Conservation (phyloP, 2,797 vertebrate species). For the Picus viridis region DNA sequence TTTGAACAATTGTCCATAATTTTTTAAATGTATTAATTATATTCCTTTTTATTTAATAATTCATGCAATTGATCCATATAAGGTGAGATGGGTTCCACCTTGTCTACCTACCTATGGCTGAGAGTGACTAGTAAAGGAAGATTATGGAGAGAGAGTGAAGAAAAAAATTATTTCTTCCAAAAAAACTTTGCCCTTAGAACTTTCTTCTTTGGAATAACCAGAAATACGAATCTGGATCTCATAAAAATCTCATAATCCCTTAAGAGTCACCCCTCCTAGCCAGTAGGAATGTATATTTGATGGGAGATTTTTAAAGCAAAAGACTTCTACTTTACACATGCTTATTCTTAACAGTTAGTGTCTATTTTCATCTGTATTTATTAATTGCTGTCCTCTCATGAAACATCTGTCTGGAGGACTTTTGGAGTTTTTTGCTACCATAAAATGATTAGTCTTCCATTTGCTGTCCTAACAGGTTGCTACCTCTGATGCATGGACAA, state of each 20-base stretch:
- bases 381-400: not conserved
- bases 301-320: not conserved
- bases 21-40: not conserved
- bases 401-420: not conserved
- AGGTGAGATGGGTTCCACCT: rapidly evolving
- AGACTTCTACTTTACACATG: rapidly evolving
- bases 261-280: not conserved
- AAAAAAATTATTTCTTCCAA: not conserved
- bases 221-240: not conserved
- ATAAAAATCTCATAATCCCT: not conserved
- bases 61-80: not conserved
- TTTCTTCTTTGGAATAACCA: not conserved
- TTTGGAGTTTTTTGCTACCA: not conserved
- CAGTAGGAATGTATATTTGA: not conserved
- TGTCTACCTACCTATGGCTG: not conserved
- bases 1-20: not conserved
- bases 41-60: not conserved
- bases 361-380: not conserved
- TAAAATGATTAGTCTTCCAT: not conserved
- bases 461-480: not conserved
- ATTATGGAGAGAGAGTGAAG: not conserved
- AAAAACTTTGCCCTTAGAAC: not conserved
- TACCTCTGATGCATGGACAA: not conserved
- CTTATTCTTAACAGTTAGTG: not conserved
- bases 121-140: not conserved